Conservation (phyloP, 2,797 vertebrate genomes). For the Fistularia tabacaria region DNA sequence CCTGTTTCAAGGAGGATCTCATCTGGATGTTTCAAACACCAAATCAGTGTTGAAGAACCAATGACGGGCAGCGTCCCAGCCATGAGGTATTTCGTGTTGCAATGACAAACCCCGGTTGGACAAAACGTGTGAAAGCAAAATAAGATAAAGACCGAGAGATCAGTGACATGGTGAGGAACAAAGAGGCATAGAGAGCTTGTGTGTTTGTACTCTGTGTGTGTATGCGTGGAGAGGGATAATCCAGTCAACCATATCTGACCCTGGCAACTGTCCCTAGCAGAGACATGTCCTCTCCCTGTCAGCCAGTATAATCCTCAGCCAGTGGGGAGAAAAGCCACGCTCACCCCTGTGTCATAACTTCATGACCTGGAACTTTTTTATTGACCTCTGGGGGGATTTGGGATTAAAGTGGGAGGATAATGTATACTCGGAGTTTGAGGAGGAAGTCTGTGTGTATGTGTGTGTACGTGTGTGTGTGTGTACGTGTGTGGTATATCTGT, state of each 20-base stretch:
- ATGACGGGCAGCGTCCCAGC: too few species aligned
- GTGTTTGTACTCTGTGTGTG: slow-evolving; percentile 6
- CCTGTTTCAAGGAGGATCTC: too few species aligned
- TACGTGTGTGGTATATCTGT: slow-evolving; percentile 6
- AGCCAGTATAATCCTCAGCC: slow-evolving; percentile 48
- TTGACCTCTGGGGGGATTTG: slow-evolving; percentile 41
- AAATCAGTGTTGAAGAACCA: too few species aligned
- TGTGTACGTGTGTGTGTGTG: slow-evolving; percentile 19
- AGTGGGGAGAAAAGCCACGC: slow-evolving; percentile 6
- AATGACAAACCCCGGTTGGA: too few species aligned
- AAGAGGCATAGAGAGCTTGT: background rate
- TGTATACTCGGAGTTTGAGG: slow-evolving; percentile 15
- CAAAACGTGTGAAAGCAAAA: background rate
- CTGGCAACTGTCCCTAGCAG: slow-evolving; percentile 36
- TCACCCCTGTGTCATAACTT: slow-evolving; percentile 26
- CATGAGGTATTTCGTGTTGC: too few species aligned
- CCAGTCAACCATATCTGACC: slow-evolving; percentile 37
- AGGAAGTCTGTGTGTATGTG: background rate
- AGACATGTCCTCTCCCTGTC: slow-evolving; percentile 38
- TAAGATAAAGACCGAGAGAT: slow-evolving; percentile 1
- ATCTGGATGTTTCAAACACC: too few species aligned
- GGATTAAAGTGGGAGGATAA: slow-evolving; percentile 33
- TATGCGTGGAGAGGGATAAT: slow-evolving; percentile 17
- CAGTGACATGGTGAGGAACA: too few species aligned
- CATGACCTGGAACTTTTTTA: slow-evolving; percentile 55